phyloP scores from a whole-genome alignment of 2,113 vertebrate genomes.

The Ploceus nigricollis region DNA sequence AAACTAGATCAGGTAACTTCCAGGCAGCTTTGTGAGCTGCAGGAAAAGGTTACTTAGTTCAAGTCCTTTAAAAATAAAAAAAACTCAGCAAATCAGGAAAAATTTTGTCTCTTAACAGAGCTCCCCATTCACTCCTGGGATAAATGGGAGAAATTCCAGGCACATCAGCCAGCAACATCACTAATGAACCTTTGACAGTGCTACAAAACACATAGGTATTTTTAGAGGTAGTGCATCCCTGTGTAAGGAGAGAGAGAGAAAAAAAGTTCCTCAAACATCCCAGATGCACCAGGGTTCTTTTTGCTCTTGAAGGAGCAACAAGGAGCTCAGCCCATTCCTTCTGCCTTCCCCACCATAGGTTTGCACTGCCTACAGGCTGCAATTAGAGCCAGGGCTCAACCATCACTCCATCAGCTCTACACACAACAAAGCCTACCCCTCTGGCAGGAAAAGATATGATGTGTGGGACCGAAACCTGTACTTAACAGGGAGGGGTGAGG shows the following conservation, averaged over 20 bases:
- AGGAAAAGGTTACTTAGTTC: neutral
- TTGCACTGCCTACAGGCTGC: accelerated
- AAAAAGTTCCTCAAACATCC: neutral
- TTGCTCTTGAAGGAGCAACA: neutral
- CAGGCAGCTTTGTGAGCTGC: neutral
- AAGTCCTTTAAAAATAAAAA: neutral
- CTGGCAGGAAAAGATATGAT: neutral
- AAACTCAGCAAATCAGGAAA: neutral
- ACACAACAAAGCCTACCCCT: neutral
- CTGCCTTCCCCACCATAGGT: too few relatives aligned
- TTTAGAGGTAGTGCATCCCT: neutral
- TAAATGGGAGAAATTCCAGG: neutral
- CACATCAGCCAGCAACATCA: neutral
- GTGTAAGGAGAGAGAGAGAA: neutral
- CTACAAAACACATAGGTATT: neutral
- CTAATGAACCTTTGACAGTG: neutral
- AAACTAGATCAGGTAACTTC: constrained; percentile 19
- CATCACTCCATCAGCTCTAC: neutral
- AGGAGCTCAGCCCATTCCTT: neutral
- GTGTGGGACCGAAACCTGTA: neutral
- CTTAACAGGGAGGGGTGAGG: neutral
- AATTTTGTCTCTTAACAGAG: neutral
- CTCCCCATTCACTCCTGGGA: accelerated
- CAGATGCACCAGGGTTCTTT: neutral
- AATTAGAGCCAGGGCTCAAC: neutral